These are phyloP conservation scores for Drosophila emarginata DNA, from an alignment of 2,888 invertebrate genomes.

Conservation along the genomic window DNA sequence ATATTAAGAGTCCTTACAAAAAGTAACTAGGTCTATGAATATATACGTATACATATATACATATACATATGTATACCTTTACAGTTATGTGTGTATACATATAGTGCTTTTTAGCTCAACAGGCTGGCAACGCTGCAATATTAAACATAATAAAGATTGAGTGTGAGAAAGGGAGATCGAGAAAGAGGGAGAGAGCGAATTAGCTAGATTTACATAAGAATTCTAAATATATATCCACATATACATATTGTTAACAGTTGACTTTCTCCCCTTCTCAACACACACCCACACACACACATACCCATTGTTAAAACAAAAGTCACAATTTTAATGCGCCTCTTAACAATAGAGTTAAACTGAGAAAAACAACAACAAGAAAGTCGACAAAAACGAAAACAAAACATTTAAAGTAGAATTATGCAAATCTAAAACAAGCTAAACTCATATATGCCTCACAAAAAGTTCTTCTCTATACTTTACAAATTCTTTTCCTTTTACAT, in stretches of 20 bases:
- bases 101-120: not conserved
- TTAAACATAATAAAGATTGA: conserved; percentile 11
- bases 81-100: not conserved
- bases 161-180: not conserved
- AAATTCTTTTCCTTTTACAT: not conserved
- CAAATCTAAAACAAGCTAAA: conserved; percentile 42
- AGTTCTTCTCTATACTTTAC: not conserved
- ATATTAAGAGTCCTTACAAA: conserved; percentile 23
- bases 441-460: conserved; percentile 1
- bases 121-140: conserved; percentile 28
- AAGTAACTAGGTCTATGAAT: not conserved
- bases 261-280: not conserved
- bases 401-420: conserved; percentile 53
- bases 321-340: not conserved
- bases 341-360: not conserved
- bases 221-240: conserved; percentile 47
- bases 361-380: not conserved
- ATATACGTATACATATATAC: too few relatives aligned
- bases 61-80: too few relatives aligned
- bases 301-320: not conserved
- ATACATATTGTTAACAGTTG: conserved; percentile 24
- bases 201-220: conserved; percentile 20
- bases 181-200: not conserved
- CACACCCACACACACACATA: not conserved
- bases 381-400: not conserved